Evolutionary conservation across 64 coral and sea anemone species (phyloP).

Genomic region (Platygyra sinensis): DNA sequence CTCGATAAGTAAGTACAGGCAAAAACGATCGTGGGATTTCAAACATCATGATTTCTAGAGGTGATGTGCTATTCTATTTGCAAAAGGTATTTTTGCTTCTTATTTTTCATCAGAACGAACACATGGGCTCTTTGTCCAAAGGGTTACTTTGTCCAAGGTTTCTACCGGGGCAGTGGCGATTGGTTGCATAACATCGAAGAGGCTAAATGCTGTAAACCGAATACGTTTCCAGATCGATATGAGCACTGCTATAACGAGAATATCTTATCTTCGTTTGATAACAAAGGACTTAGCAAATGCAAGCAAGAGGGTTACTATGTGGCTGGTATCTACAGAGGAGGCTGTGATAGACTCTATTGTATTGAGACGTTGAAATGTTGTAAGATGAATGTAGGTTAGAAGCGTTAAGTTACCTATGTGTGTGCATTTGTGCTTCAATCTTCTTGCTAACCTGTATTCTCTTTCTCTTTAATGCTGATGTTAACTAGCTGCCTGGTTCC

Average conservation of each 20-base stretch:
- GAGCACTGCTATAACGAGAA: constrained; percentile 22
- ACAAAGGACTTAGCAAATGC: constrained; percentile 23
- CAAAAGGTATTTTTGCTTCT: no score
- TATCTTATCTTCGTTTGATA: constrained; percentile 13
- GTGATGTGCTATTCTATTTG: no score
- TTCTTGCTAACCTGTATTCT: no score
- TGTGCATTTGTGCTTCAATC: no score
- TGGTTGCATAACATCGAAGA: constrained; percentile 49
- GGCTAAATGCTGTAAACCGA: constrained; percentile 14
- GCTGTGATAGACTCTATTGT: not conserved
- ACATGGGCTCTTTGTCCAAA: constrained; percentile 21
- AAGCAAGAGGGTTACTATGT: constrained; percentile 35
- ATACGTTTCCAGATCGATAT: not conserved
- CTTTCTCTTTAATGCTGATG: no score
- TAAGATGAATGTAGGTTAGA: not conserved
- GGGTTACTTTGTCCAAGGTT: constrained; percentile 45
- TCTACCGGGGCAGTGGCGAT: not conserved
- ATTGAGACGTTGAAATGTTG: constrained; percentile 11
- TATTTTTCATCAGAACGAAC: not conserved
- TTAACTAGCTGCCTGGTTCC: no score
- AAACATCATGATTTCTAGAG: no score
- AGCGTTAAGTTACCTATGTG: no score
- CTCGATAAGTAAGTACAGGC: not conserved
- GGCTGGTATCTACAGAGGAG: constrained; percentile 19
- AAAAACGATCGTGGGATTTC: no score